phyloP scores from a whole-genome alignment of 2,888 invertebrate species.

The Lissonota sp. region DNA sequence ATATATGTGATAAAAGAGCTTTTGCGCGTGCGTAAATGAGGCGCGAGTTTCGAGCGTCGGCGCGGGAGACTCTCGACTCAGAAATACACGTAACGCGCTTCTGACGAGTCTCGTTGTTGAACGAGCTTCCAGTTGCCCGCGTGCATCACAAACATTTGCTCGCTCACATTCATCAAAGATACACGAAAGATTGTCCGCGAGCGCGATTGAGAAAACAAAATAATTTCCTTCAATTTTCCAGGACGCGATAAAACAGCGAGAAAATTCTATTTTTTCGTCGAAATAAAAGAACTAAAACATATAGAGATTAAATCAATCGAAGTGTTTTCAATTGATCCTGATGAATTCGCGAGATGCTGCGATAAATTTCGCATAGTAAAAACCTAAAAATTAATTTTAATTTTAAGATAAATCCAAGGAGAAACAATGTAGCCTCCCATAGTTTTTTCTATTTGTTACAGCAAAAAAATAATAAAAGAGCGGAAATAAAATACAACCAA shows the following conservation, averaged over 20 bases:
- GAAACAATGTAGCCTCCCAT: not conserved
- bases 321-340: slow-evolving; percentile 7
- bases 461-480: not conserved
- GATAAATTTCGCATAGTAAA: slow-evolving; percentile 3
- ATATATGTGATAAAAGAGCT: not conserved
- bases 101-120: slow-evolving; percentile 49
- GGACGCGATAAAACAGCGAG: not conserved
- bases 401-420: not conserved
- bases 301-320: too few relatives aligned
- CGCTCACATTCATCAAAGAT: slow-evolving; percentile 4
- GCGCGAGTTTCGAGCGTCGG: slow-evolving; percentile 54
- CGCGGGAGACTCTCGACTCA: slow-evolving; percentile 43
- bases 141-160: slow-evolving; percentile 65
- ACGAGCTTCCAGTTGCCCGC: slow-evolving; percentile 64
- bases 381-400: not conserved
- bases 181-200: not conserved
- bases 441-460: not conserved
- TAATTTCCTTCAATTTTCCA: not conserved
- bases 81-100: slow-evolving; percentile 45
- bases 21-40: slow-evolving; percentile 55
- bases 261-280: not conserved
- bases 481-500: too few relatives aligned
- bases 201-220: not conserved
- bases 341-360: slow-evolving; percentile 19
- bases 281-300: slow-evolving; percentile 2